phyloP scores from a whole-genome alignment of 1,140 invertebrate genomes.

The Caerostris extrusa region DNA sequence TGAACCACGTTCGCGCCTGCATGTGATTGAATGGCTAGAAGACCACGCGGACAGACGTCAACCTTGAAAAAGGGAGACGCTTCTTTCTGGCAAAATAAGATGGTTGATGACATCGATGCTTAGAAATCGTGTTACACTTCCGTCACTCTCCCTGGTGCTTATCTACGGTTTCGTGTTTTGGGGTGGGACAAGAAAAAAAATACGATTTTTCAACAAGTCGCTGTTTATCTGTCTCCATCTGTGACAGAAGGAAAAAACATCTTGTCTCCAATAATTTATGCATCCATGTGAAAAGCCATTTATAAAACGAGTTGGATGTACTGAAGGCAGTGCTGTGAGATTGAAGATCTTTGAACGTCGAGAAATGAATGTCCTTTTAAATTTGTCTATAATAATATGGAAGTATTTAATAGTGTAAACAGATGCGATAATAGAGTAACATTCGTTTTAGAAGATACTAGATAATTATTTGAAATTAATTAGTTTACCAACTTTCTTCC shows the following conservation, averaged over 20 bases:
- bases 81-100: background rate
- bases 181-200: background rate
- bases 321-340: too few relatives aligned
- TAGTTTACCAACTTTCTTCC: too few relatives aligned
- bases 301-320: too few relatives aligned
- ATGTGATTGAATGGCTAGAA: background rate
- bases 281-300: background rate
- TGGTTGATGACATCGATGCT: conserved; percentile 22
- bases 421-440: too few relatives aligned
- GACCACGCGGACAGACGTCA: background rate
- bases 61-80: background rate
- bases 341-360: too few relatives aligned
- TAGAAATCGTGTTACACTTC: conserved; percentile 30
- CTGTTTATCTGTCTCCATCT: background rate
- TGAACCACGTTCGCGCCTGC: background rate
- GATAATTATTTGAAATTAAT: too few relatives aligned
- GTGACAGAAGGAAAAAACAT: background rate
- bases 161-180: background rate
- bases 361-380: too few relatives aligned
- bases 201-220: conserved; percentile 6
- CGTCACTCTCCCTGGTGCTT: background rate
- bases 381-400: too few relatives aligned
- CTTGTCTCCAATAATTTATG: background rate
- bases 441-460: too few relatives aligned
- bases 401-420: too few relatives aligned